Evolutionary conservation across 2,113 vertebrate species (phyloP).

Genomic region (Xenopus borealis): DNA sequence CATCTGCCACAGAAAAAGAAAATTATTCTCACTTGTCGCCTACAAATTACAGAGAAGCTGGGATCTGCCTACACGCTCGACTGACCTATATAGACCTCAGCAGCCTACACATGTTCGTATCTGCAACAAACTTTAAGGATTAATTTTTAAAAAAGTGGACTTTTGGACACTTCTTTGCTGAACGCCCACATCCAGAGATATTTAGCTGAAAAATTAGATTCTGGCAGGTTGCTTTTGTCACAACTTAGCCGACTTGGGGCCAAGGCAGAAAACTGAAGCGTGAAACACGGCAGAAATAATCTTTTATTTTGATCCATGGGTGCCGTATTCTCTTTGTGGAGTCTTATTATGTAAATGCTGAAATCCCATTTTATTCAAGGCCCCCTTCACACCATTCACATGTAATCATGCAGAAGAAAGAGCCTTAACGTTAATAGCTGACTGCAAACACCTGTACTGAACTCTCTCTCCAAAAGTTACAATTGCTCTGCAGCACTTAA

Average conservation of each 20-base stretch:
- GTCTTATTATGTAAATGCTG: slow-evolving; percentile 5
- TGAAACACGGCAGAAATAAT: neutral
- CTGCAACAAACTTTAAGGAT: slow-evolving; percentile 31
- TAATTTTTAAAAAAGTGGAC: slow-evolving; percentile 21
- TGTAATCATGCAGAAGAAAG: slow-evolving; percentile 1
- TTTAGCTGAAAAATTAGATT: slow-evolving; percentile 8
- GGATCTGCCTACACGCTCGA: slow-evolving; percentile 35
- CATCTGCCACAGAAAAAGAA: neutral
- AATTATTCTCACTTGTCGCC: slow-evolving; percentile 1
- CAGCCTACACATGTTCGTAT: slow-evolving; percentile 33
- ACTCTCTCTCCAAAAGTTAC: neutral
- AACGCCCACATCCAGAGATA: slow-evolving; percentile 18
- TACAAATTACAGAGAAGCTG: slow-evolving; percentile 13
- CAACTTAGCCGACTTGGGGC: neutral
- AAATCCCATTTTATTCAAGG: neutral
- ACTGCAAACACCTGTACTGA: slow-evolving; percentile 23
- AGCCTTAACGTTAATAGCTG: slow-evolving; percentile 7
- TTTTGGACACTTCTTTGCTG: slow-evolving; percentile 14
- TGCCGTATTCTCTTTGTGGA: neutral
- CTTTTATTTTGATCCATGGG: slow-evolving; percentile 11
- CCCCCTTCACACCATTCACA: neutral
- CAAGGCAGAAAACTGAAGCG: neutral
- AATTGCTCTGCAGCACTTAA: neutral
- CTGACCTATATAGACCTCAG: slow-evolving; percentile 17
- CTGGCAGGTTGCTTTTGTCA: neutral